A percentile compares a stretch with the other conserved stretches of the same genome.
phyloP scores from a whole-genome alignment of 2,888 invertebrate species.

The Pristionchus japonicus region DNA sequence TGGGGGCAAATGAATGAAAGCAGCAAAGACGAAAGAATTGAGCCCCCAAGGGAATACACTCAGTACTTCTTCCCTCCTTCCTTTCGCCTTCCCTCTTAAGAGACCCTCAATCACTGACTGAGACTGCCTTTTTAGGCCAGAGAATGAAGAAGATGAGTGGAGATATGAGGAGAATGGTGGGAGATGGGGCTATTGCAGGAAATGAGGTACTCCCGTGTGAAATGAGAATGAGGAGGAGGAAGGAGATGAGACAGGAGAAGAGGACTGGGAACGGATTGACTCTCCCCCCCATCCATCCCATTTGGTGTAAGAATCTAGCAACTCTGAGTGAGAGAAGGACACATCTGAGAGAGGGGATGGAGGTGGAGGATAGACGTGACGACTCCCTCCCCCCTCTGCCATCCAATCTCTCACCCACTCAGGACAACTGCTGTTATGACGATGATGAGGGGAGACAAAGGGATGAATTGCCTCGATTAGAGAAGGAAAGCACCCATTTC shows the following conservation, averaged over 20 bases:
- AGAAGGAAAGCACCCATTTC: neutral
- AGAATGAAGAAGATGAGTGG: constrained; percentile 33
- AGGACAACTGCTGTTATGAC: constrained; percentile 43
- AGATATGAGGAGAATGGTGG: constrained; percentile 26
- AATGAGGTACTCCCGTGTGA: constrained; percentile 10
- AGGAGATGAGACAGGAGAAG: neutral
- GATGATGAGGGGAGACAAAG: constrained; percentile 33
- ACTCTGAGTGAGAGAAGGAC: constrained; percentile 21
- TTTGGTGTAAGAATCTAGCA: constrained; percentile 30
- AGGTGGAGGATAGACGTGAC: neutral
- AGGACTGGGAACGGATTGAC: constrained; percentile 33
- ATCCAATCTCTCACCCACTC: constrained; percentile 35
- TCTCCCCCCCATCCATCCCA: neutral
- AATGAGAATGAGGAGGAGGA: constrained; percentile 8
- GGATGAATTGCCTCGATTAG: constrained; percentile 10
- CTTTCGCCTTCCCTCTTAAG: neutral
- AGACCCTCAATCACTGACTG: constrained; percentile 42
- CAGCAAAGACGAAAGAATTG: neutral
- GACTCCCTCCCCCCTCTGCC: neutral
- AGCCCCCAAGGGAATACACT: constrained; percentile 25
- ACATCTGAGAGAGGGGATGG: neutral
- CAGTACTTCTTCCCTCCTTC: constrained; percentile 23
- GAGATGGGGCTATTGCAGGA: neutral
- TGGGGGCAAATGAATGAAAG: constrained; percentile 22
- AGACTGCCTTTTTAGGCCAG: constrained; percentile 39